Conservation (phyloP, 2,888 invertebrate species). For the Neoaliturus tenellus region DNA sequence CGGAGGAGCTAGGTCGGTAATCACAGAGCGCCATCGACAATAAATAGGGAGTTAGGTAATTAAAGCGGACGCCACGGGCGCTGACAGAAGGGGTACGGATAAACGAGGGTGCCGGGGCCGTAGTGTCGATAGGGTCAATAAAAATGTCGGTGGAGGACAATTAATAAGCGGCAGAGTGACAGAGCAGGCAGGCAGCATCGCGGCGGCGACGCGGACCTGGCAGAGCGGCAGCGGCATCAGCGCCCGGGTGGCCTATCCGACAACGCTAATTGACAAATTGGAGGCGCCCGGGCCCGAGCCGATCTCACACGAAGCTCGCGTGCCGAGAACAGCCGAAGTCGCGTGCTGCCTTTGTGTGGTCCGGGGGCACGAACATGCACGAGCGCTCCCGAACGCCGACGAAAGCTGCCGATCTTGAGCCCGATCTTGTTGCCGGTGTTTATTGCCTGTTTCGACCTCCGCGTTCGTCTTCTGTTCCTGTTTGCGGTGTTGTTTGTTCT, state of each 20-base stretch:
- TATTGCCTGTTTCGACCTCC: conserved; percentile 43
- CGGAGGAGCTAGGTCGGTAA: neutral
- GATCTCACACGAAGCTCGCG: conserved; percentile 43
- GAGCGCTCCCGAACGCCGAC: conserved; percentile 38
- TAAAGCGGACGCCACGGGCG: neutral
- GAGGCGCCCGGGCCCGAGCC: conserved; percentile 41
- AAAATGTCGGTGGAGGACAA: conserved; percentile 40
- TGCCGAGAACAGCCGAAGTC: conserved; percentile 40
- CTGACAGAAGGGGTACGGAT: neutral
- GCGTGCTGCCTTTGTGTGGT: conserved; percentile 49
- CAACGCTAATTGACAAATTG: conserved; percentile 47
- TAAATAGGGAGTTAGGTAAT: neutral
- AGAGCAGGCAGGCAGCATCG: neutral
- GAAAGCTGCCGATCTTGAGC: conserved; percentile 38
- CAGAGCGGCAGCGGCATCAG: neutral
- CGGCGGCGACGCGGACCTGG: too few relatives aligned
- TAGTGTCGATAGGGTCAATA: conserved; percentile 39
- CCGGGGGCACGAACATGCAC: conserved; percentile 30
- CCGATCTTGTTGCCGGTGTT: conserved; percentile 27
- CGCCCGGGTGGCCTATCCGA: conserved; percentile 34
- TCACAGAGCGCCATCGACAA: neutral
- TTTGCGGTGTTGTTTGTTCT: conserved; percentile 1
- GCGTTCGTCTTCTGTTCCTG: conserved; percentile 12
- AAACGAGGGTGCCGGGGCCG: conserved; percentile 5
- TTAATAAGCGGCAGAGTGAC: conserved; percentile 39